A percentile compares a stretch with the other conserved stretches of the same genome.
Conservation (phyloP, 2,797 vertebrate genomes). For the Notolepis coatsorum region DNA sequence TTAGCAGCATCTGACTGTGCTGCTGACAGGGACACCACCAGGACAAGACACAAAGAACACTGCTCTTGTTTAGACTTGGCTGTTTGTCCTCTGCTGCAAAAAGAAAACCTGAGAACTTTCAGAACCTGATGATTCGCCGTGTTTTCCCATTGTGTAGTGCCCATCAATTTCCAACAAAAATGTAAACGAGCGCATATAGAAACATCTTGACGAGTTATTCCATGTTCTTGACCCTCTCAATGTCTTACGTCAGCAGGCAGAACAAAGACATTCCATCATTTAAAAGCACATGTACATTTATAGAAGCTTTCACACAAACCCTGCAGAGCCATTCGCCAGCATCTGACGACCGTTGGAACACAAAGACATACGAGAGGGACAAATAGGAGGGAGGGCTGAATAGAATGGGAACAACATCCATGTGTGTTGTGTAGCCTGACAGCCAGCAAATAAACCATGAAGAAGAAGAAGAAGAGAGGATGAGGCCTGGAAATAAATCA, state of each 20-base stretch:
- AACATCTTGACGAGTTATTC: background rate
- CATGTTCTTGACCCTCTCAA: background rate
- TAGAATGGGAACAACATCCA: slow-evolving; percentile 32
- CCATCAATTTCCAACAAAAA: background rate
- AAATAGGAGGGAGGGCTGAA: slow-evolving; percentile 16
- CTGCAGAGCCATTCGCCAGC: background rate
- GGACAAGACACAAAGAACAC: slow-evolving; percentile 29
- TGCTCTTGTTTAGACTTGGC: slow-evolving; percentile 37
- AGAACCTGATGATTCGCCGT: too few species aligned
- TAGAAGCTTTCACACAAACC: background rate
- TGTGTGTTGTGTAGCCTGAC: slow-evolving; percentile 30
- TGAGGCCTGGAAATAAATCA: slow-evolving; percentile 6
- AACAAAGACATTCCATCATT: background rate
- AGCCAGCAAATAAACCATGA: slow-evolving; percentile 30
- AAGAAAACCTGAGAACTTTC: too few species aligned
- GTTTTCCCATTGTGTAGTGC: too few species aligned
- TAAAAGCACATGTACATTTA: background rate
- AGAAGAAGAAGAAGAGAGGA: slow-evolving; percentile 13
- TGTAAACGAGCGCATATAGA: background rate
- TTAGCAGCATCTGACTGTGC: slow-evolving; percentile 67
- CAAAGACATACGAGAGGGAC: slow-evolving; percentile 1
- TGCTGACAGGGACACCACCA: slow-evolving; percentile 49
- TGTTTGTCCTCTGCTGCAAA: background rate
- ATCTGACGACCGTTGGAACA: slow-evolving; percentile 4
- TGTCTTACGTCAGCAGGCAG: background rate